phyloP scores from a whole-genome alignment of 1,140 invertebrate genomes.

The Acarapis woodi region DNA sequence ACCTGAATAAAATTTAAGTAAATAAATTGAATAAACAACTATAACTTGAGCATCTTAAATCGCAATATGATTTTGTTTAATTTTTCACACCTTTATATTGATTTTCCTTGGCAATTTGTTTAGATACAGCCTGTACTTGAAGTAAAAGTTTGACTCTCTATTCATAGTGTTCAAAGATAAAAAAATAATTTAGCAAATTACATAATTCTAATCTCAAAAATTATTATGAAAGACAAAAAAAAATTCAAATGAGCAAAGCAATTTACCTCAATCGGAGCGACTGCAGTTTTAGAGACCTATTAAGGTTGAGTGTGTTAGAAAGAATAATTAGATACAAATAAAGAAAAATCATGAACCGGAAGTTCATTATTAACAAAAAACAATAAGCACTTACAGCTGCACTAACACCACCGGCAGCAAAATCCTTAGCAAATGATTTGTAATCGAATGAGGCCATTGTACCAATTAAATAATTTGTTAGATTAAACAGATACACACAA shows the following conservation, averaged over 20 bases:
- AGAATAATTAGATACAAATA: too few species aligned
- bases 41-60: not conserved
- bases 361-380: too few species aligned
- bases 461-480: too few species aligned
- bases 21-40: not conserved
- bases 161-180: too few species aligned
- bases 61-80: not conserved
- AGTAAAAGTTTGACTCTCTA: constrained; percentile 20
- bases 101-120: constrained; percentile 43
- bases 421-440: constrained; percentile 39
- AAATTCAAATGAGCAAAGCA: too few species aligned
- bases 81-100: constrained; percentile 40
- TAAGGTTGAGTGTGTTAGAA: too few species aligned
- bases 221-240: too few species aligned
- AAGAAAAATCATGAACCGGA: too few species aligned
- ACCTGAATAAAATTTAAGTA: constrained; percentile 19
- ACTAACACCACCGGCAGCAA: constrained; percentile 55
- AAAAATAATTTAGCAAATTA: too few species aligned
- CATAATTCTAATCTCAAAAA: too few species aligned
- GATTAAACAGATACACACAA: too few species aligned
- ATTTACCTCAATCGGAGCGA: constrained; percentile 22
- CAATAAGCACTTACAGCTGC: too few species aligned
- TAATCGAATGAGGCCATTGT: constrained; percentile 12
- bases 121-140: constrained; percentile 39
- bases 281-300: constrained; percentile 35